Base-by-base conservation (phyloP, 2,797 vertebrate species). In the Harpagifer antarcticus region DNA sequence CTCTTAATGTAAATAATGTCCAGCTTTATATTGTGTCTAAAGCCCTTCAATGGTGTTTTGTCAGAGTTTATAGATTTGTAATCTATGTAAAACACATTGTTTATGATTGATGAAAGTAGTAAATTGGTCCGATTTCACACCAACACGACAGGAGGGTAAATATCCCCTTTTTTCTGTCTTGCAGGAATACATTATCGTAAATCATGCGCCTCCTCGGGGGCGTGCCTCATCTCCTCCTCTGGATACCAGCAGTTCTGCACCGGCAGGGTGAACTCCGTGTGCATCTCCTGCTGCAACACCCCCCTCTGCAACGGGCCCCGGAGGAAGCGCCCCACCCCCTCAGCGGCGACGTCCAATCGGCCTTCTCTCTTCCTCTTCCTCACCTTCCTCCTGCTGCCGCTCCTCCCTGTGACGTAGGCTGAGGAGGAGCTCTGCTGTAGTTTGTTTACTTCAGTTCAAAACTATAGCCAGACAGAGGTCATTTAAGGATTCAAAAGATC, bases 171-270 rank as follows among this genome's bases (percentile, higher is more conserved):
- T 14, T 54, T 13, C 49, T 2, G 50, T 15, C 56, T 15, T 27
- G 49, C 74, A 99, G 98, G 98, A 17, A 95, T 97, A 70, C 95
- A 98, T 93, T 99, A 99, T 86, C 95, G 98, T 78, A 99, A 99
- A 89, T 98, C 98, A 0, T 99, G 98, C 1, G 98, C 98, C 0
- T 98, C 98, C 0, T 98, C 97, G 0, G 97, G 96, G 0, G 98
- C 98, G 1, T 99, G 98, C 74, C 97, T 99, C 88, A 99, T 98
- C 19, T 96, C 98, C 85, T 99, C 98, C 0, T 98, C 98, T 0
- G 98, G 98, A 20, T 99, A 99, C 95, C 98, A 99, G 92, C 98
- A 97, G 94, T 99, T 99, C 90, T 99, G 98, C 84, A 97, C 97
- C 0, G 98, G 98, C 78, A 96, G 95, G 91, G 91, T 99, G 82